Evolutionary conservation across 2,113 vertebrate genomes (phyloP).

Genomic region (Myxocyprinus asiaticus): DNA sequence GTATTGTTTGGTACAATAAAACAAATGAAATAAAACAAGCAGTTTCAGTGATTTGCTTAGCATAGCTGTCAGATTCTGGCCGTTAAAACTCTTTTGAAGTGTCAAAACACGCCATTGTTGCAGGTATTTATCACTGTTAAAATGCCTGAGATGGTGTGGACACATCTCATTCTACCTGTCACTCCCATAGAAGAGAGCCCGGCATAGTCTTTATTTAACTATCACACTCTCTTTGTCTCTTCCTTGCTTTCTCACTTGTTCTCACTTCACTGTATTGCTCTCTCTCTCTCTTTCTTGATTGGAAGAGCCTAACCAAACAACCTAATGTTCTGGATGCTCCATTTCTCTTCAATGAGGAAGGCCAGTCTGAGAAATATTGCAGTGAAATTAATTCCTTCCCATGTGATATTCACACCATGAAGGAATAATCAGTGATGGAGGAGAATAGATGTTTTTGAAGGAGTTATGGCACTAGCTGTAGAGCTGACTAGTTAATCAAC

Average conservation of each 20-base stretch:
- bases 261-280: too few species aligned
- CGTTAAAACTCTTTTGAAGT: conserved; percentile 48
- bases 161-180: conserved; percentile 45
- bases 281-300: not conserved
- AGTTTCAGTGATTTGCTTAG: conserved; percentile 45
- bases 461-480: too few species aligned
- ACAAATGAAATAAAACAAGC: conserved; percentile 34
- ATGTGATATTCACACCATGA: too few species aligned
- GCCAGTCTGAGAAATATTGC: too few species aligned
- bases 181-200: conserved; percentile 26
- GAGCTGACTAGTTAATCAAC: too few species aligned
- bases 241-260: not conserved
- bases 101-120: conserved; percentile 52
- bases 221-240: not conserved
- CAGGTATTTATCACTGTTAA: conserved; percentile 56
- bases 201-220: conserved; percentile 6
- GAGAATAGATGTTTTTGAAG: too few species aligned
- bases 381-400: too few species aligned
- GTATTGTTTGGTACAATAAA: not conserved
- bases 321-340: too few species aligned
- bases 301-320: too few species aligned
- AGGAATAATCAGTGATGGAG: too few species aligned
- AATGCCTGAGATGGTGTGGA: conserved; percentile 44
- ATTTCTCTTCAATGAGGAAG: too few species aligned
- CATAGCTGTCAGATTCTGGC: conserved; percentile 45